phyloP scores from a whole-genome alignment of 2,113 vertebrate genomes.

The Nesogale talazaci region DNA sequence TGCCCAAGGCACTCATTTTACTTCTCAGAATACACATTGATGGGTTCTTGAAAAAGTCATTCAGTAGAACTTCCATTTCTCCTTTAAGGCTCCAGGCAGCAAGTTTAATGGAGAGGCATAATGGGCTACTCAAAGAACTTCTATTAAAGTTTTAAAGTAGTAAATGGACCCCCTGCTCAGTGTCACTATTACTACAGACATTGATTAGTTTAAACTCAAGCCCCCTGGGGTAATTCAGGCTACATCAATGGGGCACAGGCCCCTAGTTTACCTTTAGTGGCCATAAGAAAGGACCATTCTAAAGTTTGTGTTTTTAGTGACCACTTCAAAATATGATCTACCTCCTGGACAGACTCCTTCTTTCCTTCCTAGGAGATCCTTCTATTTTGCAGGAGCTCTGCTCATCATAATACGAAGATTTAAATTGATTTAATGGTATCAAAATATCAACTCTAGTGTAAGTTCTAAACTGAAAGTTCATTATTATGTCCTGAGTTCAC shows the following conservation, averaged over 20 bases:
- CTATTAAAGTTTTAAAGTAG: not conserved
- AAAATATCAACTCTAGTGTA: not conserved
- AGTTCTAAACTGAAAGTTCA: not conserved
- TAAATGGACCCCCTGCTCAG: not conserved
- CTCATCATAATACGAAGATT: not conserved
- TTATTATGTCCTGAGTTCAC: not conserved
- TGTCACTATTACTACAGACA: not conserved
- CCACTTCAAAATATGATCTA: not conserved
- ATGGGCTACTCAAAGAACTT: not conserved
- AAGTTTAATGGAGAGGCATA: not conserved
- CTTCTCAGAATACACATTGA: not conserved
- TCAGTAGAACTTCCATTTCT: not conserved
- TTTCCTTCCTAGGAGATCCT: not conserved
- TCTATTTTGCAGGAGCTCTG: not conserved
- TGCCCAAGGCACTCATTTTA: not conserved
- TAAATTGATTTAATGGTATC: not conserved
- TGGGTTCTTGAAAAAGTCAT: not conserved
- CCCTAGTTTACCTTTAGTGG: not conserved
- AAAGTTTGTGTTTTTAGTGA: not conserved
- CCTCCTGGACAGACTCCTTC: not conserved
- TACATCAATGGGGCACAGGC: not conserved
- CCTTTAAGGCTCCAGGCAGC: not conserved
- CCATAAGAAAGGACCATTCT: not conserved
- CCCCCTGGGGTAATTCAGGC: not conserved
- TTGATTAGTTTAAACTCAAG: not conserved